A percentile compares a stretch with the other conserved stretches of the same genome.
phyloP scores from a whole-genome alignment of 1,140 invertebrate genomes.

The Colletes latitarsis region DNA sequence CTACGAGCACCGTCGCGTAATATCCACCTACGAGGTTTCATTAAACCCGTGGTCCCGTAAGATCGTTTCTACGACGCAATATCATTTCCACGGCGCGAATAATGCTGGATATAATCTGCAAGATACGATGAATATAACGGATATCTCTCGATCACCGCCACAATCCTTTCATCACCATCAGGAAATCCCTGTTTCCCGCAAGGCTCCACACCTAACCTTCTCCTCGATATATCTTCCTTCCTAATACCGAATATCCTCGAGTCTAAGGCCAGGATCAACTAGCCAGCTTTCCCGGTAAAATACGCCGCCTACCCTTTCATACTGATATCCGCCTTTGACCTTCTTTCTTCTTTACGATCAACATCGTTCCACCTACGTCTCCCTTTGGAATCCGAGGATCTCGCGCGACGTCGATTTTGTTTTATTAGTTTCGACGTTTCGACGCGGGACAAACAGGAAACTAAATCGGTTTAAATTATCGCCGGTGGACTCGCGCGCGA shows the following conservation, averaged over 20 bases:
- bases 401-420: neutral
- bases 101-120: neutral
- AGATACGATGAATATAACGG: neutral
- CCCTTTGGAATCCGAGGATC: too few species aligned
- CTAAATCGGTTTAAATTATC: neutral
- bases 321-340: neutral
- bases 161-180: neutral
- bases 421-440: neutral
- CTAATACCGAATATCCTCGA: conserved; percentile 6
- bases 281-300: neutral
- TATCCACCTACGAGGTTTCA: too few species aligned
- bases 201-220: neutral
- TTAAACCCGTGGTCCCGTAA: neutral
- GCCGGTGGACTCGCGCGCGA: neutral
- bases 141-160: neutral
- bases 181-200: conserved; percentile 1
- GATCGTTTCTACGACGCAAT: neutral
- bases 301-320: neutral
- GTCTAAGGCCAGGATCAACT: neutral
- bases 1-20: too few species aligned
- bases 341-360: neutral
- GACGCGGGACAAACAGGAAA: neutral
- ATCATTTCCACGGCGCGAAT: neutral
- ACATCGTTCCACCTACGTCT: neutral
- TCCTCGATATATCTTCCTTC: neutral